These are phyloP conservation scores for Erebia palarica DNA, from an alignment of 2,888 invertebrate species.

Conservation along the genomic window DNA sequence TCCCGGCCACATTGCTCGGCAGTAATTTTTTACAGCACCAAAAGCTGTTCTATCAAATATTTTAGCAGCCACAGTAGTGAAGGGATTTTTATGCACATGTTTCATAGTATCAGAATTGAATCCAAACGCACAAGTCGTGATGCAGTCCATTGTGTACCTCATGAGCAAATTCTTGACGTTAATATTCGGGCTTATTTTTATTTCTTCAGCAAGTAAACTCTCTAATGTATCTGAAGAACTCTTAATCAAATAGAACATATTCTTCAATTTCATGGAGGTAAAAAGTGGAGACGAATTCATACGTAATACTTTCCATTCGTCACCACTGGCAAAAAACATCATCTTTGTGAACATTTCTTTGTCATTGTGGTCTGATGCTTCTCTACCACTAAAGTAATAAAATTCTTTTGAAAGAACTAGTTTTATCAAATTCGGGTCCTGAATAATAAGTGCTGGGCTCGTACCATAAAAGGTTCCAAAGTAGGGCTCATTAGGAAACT, in stretches of 20 bases:
- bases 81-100: constrained; percentile 48
- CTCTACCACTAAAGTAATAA: constrained; percentile 62
- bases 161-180: constrained; percentile 51
- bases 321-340: constrained; percentile 58
- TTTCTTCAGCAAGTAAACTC: constrained; percentile 48
- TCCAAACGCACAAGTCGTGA: constrained; percentile 61
- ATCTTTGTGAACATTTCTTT: constrained; percentile 53
- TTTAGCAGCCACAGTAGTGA: constrained; percentile 47
- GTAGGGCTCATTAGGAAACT: constrained; percentile 55
- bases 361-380: constrained; percentile 50
- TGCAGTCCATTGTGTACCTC: constrained; percentile 62
- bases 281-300: constrained; percentile 65
- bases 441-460: constrained; percentile 59
- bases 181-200: constrained; percentile 37
- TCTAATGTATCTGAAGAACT: constrained; percentile 53
- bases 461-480: constrained; percentile 63
- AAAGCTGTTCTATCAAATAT: constrained; percentile 49
- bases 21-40: constrained; percentile 48
- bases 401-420: constrained; percentile 60
- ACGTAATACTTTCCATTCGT: constrained; percentile 62
- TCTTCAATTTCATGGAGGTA: constrained; percentile 64
- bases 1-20: constrained; percentile 56
- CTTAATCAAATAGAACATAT: constrained; percentile 63
- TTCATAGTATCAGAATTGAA: constrained; percentile 56
- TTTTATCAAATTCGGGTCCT: constrained; percentile 60